These are phyloP conservation scores for Gymnocypris eckloni DNA, from an alignment of 2,797 vertebrate genomes.

Conservation along the genomic window DNA sequence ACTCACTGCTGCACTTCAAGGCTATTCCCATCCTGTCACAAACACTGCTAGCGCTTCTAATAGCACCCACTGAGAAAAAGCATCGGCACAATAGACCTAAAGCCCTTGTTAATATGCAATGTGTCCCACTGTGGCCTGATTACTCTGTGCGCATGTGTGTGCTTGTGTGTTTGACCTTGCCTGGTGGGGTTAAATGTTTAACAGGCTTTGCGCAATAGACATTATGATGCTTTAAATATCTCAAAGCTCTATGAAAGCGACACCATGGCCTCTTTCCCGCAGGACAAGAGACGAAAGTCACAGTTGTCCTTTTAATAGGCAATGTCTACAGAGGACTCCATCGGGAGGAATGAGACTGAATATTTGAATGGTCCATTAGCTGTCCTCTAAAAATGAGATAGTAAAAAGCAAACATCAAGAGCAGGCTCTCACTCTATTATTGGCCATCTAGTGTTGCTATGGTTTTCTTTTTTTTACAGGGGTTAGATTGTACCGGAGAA, in stretches of 20 bases:
- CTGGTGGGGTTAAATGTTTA: conserved; percentile 70
- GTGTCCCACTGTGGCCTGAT: conserved; percentile 62
- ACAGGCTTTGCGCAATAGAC: conserved; percentile 65
- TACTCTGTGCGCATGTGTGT: conserved; percentile 62
- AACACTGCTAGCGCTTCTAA: conserved; percentile 17
- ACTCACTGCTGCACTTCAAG: conserved; percentile 9
- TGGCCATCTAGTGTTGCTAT: conserved; percentile 20
- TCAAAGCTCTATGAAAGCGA: conserved; percentile 57
- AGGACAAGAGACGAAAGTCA: conserved; percentile 39
- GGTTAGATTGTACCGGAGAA: not conserved
- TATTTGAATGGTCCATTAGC: conserved; percentile 42
- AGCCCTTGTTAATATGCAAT: conserved; percentile 62
- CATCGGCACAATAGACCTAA: conserved; percentile 44
- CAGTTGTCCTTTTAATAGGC: conserved; percentile 39
- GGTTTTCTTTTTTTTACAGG: conserved; percentile 9
- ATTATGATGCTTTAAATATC: conserved; percentile 69
- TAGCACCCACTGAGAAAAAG: conserved; percentile 32
- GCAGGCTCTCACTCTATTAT: conserved; percentile 13
- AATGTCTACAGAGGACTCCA: conserved; percentile 18
- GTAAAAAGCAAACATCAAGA: conserved; percentile 39
- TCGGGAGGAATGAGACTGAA: conserved; percentile 41
- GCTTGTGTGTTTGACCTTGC: conserved; percentile 62
- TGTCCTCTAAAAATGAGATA: conserved; percentile 49
- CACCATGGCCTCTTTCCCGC: conserved; percentile 33
- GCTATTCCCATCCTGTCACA: conserved; percentile 7